Base-by-base conservation (phyloP, 2,797 vertebrate species). In the Cichlasoma orientale region DNA sequence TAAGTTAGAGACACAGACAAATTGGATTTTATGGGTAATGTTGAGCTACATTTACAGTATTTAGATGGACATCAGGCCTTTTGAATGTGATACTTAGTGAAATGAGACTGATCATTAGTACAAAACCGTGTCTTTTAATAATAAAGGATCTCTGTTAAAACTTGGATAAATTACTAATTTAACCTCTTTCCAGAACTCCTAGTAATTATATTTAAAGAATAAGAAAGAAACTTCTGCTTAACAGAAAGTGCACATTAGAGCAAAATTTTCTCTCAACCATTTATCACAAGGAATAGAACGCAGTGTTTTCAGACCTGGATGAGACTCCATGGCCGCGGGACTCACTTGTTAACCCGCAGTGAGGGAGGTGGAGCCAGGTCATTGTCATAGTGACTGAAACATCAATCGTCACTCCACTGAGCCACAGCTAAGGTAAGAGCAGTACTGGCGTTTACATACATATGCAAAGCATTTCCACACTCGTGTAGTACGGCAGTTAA, bases 351-450 rank as follows among this genome's bases (percentile, higher is more conserved):
- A 23, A 41, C 38, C 13, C 4, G n/a, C 13, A n/a, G n/a, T n/a
- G 14, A 36, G 33, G 2, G 59, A n/a, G 59, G 36, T 44, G 59
- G 59, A 44, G 59, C 59, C 59, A 44, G 59, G 10, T 8, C 14
- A 13, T 63, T 63, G 59, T 63, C 59, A 63, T 44, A 25, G 59
- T 21, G 21, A 63, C 59, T 3, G 59, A 63, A 11, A 63, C 59
- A 18, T 25, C 36, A 27, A 44, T 14, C 3, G 4, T 4, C 12
- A 1, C 38, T 14, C 21, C 0, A 21, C 38, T 14, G 38, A 41
- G 13, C 1, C 14, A 25, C 18, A 0, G 36, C 59, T 25, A 0
- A 44, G 59, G 59, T 63, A 63, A 63, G 59, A 25, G 13, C 13
- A 44, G 3, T 13, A 12, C 11, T 38, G 36, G 36, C 11, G 36